phyloP scores from a whole-genome alignment of 2,113 vertebrate genomes.

The Vulpes vulpes region DNA sequence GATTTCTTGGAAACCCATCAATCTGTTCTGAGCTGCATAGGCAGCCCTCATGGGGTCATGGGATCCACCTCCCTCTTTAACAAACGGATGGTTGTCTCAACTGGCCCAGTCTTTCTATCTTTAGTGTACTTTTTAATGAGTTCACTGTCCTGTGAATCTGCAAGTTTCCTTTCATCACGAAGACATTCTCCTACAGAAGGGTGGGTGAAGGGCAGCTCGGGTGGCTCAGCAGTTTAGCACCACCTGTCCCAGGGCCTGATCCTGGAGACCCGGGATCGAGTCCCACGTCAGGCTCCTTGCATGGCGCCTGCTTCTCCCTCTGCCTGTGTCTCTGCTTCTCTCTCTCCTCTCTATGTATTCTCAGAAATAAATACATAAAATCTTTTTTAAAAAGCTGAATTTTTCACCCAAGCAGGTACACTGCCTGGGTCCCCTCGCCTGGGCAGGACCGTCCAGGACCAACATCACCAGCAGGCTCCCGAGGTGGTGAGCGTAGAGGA shows the following conservation, averaged over 20 bases:
- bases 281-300: too few relatives aligned
- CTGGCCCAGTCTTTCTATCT: neutral
- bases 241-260: too few relatives aligned
- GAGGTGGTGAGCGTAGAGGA: slow-evolving; percentile 75
- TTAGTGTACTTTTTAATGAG: slow-evolving; percentile 95
- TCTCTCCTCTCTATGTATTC: too few relatives aligned
- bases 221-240: too few relatives aligned
- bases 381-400: slow-evolving; percentile 85
- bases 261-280: too few relatives aligned
- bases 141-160: slow-evolving; percentile 92
- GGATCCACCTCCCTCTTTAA: slow-evolving; percentile 85
- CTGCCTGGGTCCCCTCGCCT: slow-evolving; percentile 92
- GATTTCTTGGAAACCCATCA: slow-evolving; percentile 95
- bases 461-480: slow-evolving; percentile 95
- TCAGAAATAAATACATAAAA: too few relatives aligned
- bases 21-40: slow-evolving; percentile 89
- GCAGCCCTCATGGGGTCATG: slow-evolving; percentile 86
- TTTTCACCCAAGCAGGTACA: slow-evolving; percentile 91
- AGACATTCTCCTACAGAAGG: slow-evolving; percentile 96
- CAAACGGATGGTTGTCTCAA: neutral
- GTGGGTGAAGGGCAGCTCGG: slow-evolving; percentile 87
- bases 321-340: too few relatives aligned
- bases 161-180: slow-evolving; percentile 93
- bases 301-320: too few relatives aligned
- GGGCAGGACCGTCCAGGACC: slow-evolving; percentile 95